phyloP scores from a whole-genome alignment of 1,140 invertebrate species.

The Leptopilina boulardi region DNA sequence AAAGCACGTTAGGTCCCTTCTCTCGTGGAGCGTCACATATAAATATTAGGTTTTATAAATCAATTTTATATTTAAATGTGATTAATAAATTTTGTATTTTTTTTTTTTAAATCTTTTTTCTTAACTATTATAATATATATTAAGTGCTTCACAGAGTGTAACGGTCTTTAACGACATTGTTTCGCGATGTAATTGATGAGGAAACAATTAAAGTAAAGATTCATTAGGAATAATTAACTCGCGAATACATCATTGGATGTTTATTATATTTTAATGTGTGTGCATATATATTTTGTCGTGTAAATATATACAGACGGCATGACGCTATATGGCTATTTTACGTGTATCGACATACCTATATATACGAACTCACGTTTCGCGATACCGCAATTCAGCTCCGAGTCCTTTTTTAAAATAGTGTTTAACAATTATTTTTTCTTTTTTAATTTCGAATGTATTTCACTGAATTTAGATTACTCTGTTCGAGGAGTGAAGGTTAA shows the following conservation, averaged over 20 bases:
- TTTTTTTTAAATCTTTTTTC: constrained; percentile 28
- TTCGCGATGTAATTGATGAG: constrained; percentile 49
- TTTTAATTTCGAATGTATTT: not conserved
- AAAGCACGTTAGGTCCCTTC: no score
- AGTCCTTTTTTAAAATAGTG: not conserved
- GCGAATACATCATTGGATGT: constrained; percentile 59
- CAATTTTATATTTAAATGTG: no score
- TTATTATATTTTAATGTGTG: constrained; percentile 56
- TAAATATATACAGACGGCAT: constrained; percentile 65
- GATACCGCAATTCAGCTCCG: constrained; percentile 42
- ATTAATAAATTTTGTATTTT: no score
- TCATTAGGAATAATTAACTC: constrained; percentile 53
- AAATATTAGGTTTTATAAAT: no score
- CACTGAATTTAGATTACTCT: no score
- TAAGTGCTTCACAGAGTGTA: constrained; percentile 41
- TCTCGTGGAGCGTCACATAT: no score
- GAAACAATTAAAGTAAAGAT: constrained; percentile 54
- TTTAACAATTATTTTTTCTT: not conserved
- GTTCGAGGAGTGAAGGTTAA: no score
- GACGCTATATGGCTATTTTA: constrained; percentile 49
- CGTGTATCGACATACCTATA: constrained; percentile 44
- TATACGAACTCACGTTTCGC: constrained; percentile 45
- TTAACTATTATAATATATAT: constrained; percentile 44
- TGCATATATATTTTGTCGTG: constrained; percentile 54
- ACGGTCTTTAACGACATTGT: constrained; percentile 52